Evolutionary conservation across 1,140 invertebrate genomes (phyloP).

Genomic region (Papilio glaucus): DNA sequence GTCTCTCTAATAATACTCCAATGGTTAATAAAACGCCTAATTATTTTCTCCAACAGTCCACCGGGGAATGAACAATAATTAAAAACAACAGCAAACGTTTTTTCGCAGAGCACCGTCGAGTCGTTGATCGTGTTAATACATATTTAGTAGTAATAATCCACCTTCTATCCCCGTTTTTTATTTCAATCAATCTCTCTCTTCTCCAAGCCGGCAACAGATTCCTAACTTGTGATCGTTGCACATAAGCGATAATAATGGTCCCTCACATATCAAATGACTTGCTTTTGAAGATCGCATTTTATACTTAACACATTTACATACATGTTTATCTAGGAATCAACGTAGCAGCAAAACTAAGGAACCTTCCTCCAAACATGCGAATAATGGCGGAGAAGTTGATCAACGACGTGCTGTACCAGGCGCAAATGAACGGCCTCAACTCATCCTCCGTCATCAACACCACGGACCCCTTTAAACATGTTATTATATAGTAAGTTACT

Average conservation of each 20-base stretch:
- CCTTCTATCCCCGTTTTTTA: too few species aligned
- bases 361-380: constrained; percentile 69
- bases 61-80: not conserved
- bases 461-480: constrained; percentile 66
- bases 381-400: constrained; percentile 80
- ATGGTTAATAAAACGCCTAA: not conserved
- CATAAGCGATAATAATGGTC: too few species aligned
- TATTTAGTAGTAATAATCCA: too few species aligned
- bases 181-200: too few species aligned
- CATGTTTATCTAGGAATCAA: constrained; percentile 67
- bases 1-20: not conserved
- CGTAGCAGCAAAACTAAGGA: constrained; percentile 79
- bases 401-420: constrained; percentile 80
- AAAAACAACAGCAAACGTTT: not conserved
- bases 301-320: too few species aligned
- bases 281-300: too few species aligned
- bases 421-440: constrained; percentile 69
- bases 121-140: too few species aligned
- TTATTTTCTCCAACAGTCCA: not conserved
- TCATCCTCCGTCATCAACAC: constrained; percentile 58
- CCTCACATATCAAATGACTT: too few species aligned
- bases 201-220: too few species aligned
- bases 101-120: not conserved
- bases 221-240: too few species aligned
- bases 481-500: constrained; percentile 22